Percentiles rank a stretch among this genome's conserved stretches.
Evolutionary conservation across 2,797 vertebrate species (phyloP).

Genomic region (Parambassis ranga): DNA sequence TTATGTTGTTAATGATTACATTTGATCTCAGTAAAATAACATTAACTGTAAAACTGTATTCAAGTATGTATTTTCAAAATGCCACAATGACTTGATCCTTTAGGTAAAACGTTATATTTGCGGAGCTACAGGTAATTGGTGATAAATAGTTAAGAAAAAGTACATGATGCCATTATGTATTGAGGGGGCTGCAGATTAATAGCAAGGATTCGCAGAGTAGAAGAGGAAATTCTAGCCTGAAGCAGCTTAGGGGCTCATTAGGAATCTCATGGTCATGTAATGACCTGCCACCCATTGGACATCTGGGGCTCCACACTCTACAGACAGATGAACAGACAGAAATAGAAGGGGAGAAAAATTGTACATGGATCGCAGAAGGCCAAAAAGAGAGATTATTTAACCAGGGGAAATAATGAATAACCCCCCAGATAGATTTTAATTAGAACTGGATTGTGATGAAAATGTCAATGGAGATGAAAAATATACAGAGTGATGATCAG

Average conservation of each 20-base stretch:
- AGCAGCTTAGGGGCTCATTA: conserved; percentile 66
- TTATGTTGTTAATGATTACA: too few species aligned
- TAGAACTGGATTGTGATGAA: not conserved
- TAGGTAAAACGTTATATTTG: too few species aligned
- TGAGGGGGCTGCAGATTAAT: conserved; percentile 22
- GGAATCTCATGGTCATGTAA: conserved; percentile 48
- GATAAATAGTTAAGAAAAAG: too few species aligned
- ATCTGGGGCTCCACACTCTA: conserved; percentile 2
- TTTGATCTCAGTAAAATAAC: too few species aligned
- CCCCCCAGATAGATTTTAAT: not conserved
- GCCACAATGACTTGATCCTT: too few species aligned
- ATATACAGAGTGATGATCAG: too few species aligned
- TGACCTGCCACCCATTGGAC: conserved; percentile 51
- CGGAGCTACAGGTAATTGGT: too few species aligned
- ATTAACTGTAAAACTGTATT: too few species aligned
- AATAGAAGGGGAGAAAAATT: conserved; percentile 28
- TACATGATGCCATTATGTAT: conserved; percentile 25
- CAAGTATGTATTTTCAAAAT: too few species aligned
- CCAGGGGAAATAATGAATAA: not conserved
- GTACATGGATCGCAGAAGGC: not conserved
- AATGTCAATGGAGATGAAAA: too few species aligned
- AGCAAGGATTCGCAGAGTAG: not conserved
- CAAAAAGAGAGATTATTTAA: conserved; percentile 1
- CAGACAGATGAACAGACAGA: conserved; percentile 30
- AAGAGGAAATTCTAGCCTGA: conserved; percentile 20